Conservation (phyloP, 2,113 vertebrate genomes). For the Zosterops borbonicus region DNA sequence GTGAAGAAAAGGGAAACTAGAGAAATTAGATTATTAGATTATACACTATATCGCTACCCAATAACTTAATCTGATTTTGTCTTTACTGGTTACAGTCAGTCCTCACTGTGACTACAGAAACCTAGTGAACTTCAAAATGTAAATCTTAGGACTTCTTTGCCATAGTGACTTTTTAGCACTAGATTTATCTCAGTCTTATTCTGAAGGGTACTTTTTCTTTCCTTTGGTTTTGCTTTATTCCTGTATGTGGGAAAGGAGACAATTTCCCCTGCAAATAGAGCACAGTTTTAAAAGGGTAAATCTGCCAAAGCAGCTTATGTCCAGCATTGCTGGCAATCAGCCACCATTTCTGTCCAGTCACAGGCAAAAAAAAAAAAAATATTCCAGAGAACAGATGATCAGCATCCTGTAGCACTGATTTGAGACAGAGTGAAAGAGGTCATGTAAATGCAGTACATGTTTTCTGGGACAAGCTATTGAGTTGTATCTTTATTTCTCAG, state of each 20-base stretch:
- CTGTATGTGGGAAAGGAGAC: not conserved
- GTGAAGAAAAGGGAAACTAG: slow-evolving; percentile 6
- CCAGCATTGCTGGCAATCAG: not conserved
- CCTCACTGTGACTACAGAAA: not conserved
- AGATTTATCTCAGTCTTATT: not conserved
- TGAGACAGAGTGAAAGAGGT: slow-evolving; percentile 4
- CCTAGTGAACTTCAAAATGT: not conserved
- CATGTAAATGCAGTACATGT: not conserved
- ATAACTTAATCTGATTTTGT: not conserved
- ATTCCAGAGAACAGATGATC: slow-evolving; percentile 19
- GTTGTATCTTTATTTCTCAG: not conserved
- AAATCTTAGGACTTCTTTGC: not conserved
- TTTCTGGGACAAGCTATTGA: not conserved
- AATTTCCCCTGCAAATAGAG: not conserved
- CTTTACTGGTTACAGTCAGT: not conserved
- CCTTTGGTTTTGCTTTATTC: not conserved
- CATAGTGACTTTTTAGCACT: not conserved
- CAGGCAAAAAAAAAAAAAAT: not conserved
- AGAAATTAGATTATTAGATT: not conserved
- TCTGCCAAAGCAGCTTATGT: slow-evolving; percentile 40
- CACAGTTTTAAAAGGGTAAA: slow-evolving; percentile 14
- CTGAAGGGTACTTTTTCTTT: not conserved
- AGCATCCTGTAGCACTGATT: not conserved
- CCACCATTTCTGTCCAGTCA: slow-evolving; percentile 29
- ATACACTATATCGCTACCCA: not conserved